Conservation (phyloP, 2,113 vertebrate species). For the Phaethon lepturus region DNA sequence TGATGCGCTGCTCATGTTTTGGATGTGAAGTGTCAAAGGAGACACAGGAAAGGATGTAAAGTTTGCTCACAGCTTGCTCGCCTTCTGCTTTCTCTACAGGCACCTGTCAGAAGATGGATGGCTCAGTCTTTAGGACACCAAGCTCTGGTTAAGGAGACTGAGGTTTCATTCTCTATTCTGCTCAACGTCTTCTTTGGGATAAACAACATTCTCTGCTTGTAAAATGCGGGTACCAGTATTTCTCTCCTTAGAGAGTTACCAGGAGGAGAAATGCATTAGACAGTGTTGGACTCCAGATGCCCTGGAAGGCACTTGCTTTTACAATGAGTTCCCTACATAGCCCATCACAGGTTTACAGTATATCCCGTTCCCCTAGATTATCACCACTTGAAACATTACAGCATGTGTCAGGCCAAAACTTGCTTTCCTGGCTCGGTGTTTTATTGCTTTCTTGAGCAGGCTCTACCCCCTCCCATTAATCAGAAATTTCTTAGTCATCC, state of each 20-base stretch:
- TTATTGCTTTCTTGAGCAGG: neutral
- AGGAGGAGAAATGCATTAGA: neutral
- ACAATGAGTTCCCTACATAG: neutral
- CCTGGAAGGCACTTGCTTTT: neutral
- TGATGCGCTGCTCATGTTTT: fast-evolving
- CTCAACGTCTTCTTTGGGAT: neutral
- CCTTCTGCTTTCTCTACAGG: neutral
- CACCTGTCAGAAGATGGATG: neutral
- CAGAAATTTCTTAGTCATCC: neutral
- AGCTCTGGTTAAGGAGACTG: neutral
- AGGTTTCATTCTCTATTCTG: neutral
- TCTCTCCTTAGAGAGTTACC: neutral
- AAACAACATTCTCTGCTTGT: neutral
- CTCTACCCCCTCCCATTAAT: neutral
- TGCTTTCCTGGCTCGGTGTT: neutral
- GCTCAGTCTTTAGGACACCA: neutral
- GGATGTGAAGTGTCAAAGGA: neutral
- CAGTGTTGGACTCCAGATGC: neutral
- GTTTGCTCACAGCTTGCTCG: neutral
- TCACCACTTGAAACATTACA: neutral
- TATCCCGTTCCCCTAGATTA: neutral
- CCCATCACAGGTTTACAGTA: neutral
- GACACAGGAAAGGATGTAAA: neutral
- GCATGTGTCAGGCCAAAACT: neutral
- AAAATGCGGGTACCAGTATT: neutral